A percentile compares a stretch with the other conserved stretches of the same genome.
phyloP scores from a whole-genome alignment of 2,113 vertebrate species.

The Osmerus eperlanus region DNA sequence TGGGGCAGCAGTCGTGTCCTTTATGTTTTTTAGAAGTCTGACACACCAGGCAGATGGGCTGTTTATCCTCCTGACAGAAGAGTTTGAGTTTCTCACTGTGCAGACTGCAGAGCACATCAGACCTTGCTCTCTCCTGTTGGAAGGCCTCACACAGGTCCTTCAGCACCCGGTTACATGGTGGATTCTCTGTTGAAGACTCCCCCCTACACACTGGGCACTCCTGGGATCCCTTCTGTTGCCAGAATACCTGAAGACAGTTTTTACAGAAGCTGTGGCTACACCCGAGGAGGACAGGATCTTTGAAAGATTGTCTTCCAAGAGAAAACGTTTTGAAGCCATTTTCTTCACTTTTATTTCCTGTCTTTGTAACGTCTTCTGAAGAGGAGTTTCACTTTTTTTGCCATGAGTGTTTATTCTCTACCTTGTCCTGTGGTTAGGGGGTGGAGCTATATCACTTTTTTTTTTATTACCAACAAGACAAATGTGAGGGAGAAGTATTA shows the following conservation, averaged over 20 bases:
- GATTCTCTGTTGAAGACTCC: background rate
- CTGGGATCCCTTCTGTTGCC: background rate
- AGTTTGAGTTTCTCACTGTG: constrained; percentile 35
- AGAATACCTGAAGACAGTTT: constrained; percentile 6
- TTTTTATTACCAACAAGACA: no score
- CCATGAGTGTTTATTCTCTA: no score
- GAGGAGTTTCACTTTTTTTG: no score
- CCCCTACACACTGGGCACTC: constrained; percentile 42
- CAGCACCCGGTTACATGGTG: constrained; percentile 37
- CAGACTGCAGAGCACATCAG: constrained; percentile 19
- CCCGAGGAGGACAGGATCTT: no score
- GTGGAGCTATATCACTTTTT: no score
- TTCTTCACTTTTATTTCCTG: no score
- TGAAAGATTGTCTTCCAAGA: no score
- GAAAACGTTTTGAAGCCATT: no score
- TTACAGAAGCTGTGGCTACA: constrained; percentile 27
- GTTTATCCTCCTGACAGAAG: constrained; percentile 45
- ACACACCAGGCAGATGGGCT: constrained; percentile 49
- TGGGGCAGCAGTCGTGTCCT: constrained; percentile 28
- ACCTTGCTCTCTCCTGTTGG: background rate
- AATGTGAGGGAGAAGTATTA: no score
- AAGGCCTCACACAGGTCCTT: constrained; percentile 42
- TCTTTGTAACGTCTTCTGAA: no score
- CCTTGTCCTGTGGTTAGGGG: no score
- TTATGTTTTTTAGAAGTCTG: constrained; percentile 20